phyloP scores from a whole-genome alignment of 92 coral and sea anemone genomes.

The Parazoanthus swiftii region DNA sequence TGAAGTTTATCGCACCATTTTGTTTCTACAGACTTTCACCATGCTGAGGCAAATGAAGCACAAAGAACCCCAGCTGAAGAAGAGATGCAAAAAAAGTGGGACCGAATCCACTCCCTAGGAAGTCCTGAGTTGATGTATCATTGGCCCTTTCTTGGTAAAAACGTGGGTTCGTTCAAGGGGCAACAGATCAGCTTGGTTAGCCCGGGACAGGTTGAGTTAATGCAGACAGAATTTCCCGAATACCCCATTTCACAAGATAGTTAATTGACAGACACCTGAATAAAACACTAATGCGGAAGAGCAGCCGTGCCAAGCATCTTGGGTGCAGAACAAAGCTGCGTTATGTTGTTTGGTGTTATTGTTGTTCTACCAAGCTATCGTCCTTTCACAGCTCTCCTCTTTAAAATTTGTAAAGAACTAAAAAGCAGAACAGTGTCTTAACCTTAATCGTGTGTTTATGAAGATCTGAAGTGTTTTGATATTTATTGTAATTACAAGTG shows the following conservation, averaged over 20 bases:
- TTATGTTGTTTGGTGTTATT: too few species aligned
- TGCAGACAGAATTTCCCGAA: slow-evolving; percentile 87
- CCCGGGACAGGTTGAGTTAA: slow-evolving; percentile 78
- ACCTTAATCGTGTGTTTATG: too few species aligned
- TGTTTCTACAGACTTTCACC: slow-evolving; percentile 1
- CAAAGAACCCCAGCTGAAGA: slow-evolving; percentile 22
- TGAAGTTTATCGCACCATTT: background rate
- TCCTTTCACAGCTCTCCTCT: background rate
- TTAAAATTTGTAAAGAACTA: background rate
- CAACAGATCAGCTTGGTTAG: slow-evolving; percentile 83
- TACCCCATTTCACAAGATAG: slow-evolving; percentile 43
- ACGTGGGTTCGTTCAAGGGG: slow-evolving; percentile 57
- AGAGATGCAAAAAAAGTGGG: slow-evolving; percentile 59
- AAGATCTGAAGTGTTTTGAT: background rate
- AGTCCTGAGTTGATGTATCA: slow-evolving; percentile 66
- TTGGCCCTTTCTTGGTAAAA: slow-evolving; percentile 70
- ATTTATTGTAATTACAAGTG: background rate
- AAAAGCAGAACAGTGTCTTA: background rate
- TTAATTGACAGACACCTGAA: slow-evolving; percentile 12
- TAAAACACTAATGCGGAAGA: background rate
- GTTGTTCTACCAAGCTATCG: background rate
- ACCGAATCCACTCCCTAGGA: slow-evolving; percentile 45
- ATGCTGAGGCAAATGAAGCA: background rate
- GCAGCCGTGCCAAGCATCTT: background rate
- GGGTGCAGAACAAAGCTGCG: background rate